These are phyloP conservation scores for Prionailurus bengalensis DNA, from an alignment of 2,113 vertebrate species.

Conservation along the genomic window DNA sequence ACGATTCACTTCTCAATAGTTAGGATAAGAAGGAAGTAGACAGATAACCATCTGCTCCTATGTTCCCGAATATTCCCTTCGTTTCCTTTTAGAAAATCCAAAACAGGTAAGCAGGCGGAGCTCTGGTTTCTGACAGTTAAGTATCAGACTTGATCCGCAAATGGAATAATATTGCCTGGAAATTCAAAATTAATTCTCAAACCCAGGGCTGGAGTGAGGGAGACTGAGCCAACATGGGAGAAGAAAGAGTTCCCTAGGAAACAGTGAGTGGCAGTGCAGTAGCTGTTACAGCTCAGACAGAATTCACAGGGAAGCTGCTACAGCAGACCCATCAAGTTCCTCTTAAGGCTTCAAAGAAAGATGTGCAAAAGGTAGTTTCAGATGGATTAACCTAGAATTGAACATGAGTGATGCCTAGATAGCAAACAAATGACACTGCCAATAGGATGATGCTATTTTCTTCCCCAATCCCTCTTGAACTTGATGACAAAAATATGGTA, in stretches of 20 bases:
- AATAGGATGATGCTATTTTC: conserved; percentile 54
- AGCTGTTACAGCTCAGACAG: conserved; percentile 88
- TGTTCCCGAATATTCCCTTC: conserved; percentile 87
- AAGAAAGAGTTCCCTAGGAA: conserved; percentile 69
- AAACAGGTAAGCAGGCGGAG: conserved; percentile 53
- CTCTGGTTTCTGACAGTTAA: conserved; percentile 71
- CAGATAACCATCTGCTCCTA: conserved; percentile 94
- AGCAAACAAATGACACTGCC: conserved; percentile 61
- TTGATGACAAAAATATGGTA: conserved; percentile 24
- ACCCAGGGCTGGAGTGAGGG: conserved; percentile 63
- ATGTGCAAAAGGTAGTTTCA: conserved; percentile 79
- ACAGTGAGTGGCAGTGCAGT: conserved; percentile 82
- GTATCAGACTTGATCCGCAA: conserved; percentile 72
- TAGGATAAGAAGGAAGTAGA: conserved; percentile 88
- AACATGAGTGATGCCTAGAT: conserved; percentile 60
- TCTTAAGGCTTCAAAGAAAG: conserved; percentile 80
- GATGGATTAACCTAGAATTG: conserved; percentile 66
- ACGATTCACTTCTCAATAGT: conserved; percentile 86
- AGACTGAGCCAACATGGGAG: conserved; percentile 59
- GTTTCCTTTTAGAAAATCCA: conserved; percentile 73
- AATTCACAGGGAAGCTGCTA: conserved; percentile 92
- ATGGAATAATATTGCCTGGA: conserved; percentile 64
- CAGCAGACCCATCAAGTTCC: conserved; percentile 90
- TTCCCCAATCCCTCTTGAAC: conserved; percentile 62
- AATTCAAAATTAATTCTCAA: conserved; percentile 76